Conservation (phyloP, 2,113 vertebrate genomes). For the Scytalopus superciliaris region DNA sequence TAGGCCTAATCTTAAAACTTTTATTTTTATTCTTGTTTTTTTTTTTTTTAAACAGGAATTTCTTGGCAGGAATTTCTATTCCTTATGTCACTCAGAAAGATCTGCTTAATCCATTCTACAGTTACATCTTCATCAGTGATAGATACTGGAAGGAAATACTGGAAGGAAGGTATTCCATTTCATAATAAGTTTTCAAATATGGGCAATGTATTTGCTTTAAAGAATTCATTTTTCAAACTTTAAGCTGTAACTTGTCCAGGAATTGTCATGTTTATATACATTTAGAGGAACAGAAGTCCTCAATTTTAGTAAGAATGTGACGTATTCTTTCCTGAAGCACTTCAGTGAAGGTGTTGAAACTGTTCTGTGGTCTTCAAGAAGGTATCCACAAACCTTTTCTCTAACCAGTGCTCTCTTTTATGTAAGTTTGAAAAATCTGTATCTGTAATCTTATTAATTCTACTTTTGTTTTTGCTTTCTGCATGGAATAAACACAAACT, state of each 20-base stretch:
- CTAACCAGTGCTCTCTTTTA: background rate
- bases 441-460: slow-evolving; percentile 15
- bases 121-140: background rate
- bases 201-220: background rate
- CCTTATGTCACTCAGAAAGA: background rate
- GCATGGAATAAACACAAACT: background rate
- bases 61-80: background rate
- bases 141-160: background rate
- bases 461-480: slow-evolving; percentile 11
- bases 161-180: background rate
- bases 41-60: background rate
- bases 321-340: background rate
- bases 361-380: background rate
- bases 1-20: background rate
- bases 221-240: background rate
- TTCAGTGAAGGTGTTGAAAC: background rate
- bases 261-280: background rate
- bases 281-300: background rate
- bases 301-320: background rate
- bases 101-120: background rate
- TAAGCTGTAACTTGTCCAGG: background rate
- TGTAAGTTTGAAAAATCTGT: background rate
- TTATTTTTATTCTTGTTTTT: too few relatives aligned
- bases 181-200: background rate
- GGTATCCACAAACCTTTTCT: background rate